phyloP scores from a whole-genome alignment of 2,113 vertebrate species.

The Chlamydotis undulata region DNA sequence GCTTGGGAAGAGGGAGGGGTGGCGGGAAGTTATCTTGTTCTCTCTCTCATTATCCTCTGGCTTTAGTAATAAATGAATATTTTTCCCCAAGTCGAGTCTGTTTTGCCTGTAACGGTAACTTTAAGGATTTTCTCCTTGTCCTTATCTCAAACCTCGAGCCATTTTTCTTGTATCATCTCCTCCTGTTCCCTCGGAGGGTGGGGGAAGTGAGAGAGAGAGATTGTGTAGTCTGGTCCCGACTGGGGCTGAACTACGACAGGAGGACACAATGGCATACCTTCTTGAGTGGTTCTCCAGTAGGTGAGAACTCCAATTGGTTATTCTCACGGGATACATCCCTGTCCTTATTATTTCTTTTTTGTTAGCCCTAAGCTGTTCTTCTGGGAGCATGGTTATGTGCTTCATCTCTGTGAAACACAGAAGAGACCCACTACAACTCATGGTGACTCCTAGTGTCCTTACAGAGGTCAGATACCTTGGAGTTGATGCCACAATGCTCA shows the following conservation, averaged over 20 bases:
- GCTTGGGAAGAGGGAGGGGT: too few species aligned
- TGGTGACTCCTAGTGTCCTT: background rate
- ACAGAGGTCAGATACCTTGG: background rate
- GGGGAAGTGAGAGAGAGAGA: too few species aligned
- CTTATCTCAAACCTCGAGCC: too few species aligned
- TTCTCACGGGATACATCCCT: background rate
- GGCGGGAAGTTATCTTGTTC: too few species aligned
- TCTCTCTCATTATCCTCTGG: too few species aligned
- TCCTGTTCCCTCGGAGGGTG: too few species aligned
- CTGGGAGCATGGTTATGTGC: background rate
- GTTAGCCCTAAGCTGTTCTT: background rate
- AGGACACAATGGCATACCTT: background rate
- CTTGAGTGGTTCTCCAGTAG: background rate
- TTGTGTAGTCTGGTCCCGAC: too few species aligned
- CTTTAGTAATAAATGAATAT: too few species aligned
- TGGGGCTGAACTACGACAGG: background rate
- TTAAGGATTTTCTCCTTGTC: too few species aligned
- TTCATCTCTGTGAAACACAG: background rate
- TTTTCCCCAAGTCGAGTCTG: too few species aligned
- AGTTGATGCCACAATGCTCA: background rate
- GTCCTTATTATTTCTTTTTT: background rate
- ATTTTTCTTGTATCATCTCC: too few species aligned
- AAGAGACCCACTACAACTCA: background rate
- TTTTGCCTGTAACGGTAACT: too few species aligned
- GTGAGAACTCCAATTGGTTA: background rate